phyloP scores from a whole-genome alignment of 2,113 vertebrate species.

The Trematocara stigmaticum region DNA sequence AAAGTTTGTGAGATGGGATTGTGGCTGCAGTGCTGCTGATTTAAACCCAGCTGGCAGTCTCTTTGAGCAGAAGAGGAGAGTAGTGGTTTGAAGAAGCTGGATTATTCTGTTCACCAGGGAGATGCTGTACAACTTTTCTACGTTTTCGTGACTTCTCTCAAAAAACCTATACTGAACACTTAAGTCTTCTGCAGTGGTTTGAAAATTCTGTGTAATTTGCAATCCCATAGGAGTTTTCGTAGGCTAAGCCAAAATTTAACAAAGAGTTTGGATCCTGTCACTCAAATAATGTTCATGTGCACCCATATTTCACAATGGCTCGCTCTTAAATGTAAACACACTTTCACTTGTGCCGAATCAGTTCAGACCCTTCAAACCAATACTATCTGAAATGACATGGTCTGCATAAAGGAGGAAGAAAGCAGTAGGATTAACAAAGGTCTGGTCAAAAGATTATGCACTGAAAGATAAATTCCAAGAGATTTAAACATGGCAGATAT shows the following conservation, averaged over 20 bases:
- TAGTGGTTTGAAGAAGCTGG: slow-evolving; percentile 24
- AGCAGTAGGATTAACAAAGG: not conserved
- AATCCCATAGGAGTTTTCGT: not conserved
- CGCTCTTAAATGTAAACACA: not conserved
- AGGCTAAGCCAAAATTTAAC: not conserved
- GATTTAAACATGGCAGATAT: not conserved
- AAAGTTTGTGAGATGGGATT: not conserved
- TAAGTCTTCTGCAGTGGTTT: not conserved
- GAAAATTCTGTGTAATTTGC: not conserved
- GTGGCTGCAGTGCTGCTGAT: slow-evolving; percentile 12
- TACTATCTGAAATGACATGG: not conserved
- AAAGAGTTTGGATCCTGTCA: not conserved
- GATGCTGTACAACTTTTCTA: not conserved
- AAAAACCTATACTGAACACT: not conserved
- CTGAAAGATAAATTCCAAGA: not conserved
- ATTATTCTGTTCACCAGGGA: slow-evolving; percentile 32
- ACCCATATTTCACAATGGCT: not conserved
- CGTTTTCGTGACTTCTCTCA: slow-evolving; percentile 1
- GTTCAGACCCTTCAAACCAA: not conserved
- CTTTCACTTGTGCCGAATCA: not conserved
- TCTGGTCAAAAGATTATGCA: not conserved
- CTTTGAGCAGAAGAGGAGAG: slow-evolving; percentile 22
- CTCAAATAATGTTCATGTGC: not conserved
- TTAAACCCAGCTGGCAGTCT: slow-evolving; percentile 42
- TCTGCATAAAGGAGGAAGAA: not conserved